Evolutionary conservation across 2,888 invertebrate genomes (phyloP).

Genomic region (Blastobasis lacticolella): DNA sequence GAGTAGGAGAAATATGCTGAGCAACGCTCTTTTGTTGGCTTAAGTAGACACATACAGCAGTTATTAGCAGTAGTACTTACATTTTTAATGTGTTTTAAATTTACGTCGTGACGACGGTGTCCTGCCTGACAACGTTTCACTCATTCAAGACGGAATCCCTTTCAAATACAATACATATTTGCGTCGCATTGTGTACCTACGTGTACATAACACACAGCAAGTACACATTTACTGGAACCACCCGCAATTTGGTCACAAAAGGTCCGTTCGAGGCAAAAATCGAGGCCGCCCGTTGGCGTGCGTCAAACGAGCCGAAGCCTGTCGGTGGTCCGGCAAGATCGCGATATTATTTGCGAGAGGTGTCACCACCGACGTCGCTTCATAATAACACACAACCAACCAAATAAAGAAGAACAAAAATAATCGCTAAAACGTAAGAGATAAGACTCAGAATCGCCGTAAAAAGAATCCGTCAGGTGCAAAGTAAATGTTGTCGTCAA

Average conservation of each 20-base stretch:
- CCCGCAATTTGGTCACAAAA: not conserved
- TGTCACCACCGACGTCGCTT: slow-evolving; percentile 47
- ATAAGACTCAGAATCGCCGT: slow-evolving; percentile 17
- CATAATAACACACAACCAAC: slow-evolving; percentile 28
- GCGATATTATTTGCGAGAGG: slow-evolving; percentile 45
- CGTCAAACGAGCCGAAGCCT: slow-evolving; percentile 37
- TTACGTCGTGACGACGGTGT: too few species aligned
- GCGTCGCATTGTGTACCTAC: not conserved
- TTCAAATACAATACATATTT: too few species aligned
- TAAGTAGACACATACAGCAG: too few species aligned
- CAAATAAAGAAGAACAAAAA: too few species aligned
- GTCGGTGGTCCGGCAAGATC: slow-evolving; percentile 27
- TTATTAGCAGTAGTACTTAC: too few species aligned
- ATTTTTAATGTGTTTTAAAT: too few species aligned
- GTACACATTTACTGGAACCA: not conserved
- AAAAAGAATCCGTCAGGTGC: slow-evolving; percentile 6
- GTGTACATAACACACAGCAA: not conserved
- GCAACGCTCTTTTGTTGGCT: too few species aligned
- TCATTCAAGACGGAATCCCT: too few species aligned
- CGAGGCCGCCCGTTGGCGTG: slow-evolving; percentile 14
- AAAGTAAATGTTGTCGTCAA: slow-evolving; percentile 19
- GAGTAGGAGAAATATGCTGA: too few species aligned
- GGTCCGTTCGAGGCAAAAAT: slow-evolving; percentile 6
- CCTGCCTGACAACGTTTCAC: too few species aligned
- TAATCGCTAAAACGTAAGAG: not conserved